These are phyloP conservation scores for Phycodurus eques DNA, from an alignment of 2,113 vertebrate genomes.

Conservation along the genomic window DNA sequence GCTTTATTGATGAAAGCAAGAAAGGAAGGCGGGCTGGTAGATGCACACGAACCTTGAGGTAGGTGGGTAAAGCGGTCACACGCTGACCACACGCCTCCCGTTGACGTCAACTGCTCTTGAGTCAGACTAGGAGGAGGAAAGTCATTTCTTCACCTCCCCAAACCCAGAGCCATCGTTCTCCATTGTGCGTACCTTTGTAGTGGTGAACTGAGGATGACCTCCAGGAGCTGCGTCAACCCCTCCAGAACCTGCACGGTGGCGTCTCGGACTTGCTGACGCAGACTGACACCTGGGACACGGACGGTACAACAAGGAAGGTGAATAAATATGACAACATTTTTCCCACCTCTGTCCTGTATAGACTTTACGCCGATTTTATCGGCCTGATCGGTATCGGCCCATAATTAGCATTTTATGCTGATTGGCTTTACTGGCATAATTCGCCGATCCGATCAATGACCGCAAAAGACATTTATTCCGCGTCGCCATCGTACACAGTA, in stretches of 20 bases:
- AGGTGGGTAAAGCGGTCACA: constrained; percentile 79
- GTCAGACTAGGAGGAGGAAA: constrained; percentile 67
- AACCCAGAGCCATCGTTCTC: neutral
- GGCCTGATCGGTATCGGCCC: no score
- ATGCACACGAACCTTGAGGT: constrained; percentile 76
- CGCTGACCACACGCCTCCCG: constrained; percentile 83
- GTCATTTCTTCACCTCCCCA: neutral
- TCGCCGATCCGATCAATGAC: no score
- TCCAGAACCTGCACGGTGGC: constrained; percentile 81
- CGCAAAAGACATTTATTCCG: no score
- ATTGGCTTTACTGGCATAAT: no score
- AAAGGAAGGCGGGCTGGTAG: neutral
- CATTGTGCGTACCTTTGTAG: constrained; percentile 74
- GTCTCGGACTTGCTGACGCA: constrained; percentile 80
- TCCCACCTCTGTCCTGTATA: no score
- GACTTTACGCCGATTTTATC: no score
- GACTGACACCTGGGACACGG: constrained; percentile 75
- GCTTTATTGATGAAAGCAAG: no score
- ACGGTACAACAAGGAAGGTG: neutral
- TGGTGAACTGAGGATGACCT: constrained; percentile 76
- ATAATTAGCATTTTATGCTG: no score
- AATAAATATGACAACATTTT: neutral
- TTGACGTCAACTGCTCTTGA: constrained; percentile 84
- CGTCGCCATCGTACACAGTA: no score
- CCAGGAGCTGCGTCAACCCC: constrained; percentile 80